Base-by-base conservation (phyloP, 2,888 invertebrate genomes). In the Alloplasta piceator region DNA sequence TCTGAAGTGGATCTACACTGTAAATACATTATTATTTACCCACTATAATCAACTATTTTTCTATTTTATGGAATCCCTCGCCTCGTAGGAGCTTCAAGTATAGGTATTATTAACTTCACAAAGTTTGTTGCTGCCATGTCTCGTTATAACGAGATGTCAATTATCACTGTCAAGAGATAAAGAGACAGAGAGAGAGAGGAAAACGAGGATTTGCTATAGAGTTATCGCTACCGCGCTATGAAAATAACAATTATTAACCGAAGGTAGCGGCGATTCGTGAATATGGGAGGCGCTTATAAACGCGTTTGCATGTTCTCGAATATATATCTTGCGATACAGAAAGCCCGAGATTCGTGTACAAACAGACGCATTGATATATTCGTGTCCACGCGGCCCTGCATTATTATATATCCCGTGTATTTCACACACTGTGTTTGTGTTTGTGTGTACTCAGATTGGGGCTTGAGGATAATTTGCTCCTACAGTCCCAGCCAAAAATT, bases 191-290 rank as follows among this genome's bases (percentile, higher is more conserved):
- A 26, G 26, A 26, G 26, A 26, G 43, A 55, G 50, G 71, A 67
- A 39, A 46, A 66, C 12, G 60, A 50, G 26, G 9, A 50, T 56
- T 74, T 66, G 66, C 16, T 50, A 26, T 26, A 55, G 67, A 75
- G 66, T 75, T 63, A 52, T 81, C 66, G 82, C 78, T 71, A 82
- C 78, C 67, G 78, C 74, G 61, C 26, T 75, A 66, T 71, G 72
- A 63, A 67, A 63, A 78, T 78, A 82, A 82, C 78, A 75, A 78
- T 82, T 75, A 72, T 75, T 67, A 63, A 71, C 71, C 58, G 41
- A 41, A 41, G 26, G 70, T 43, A 78, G 50, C 16, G 71, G 63
- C 48, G 63, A 67, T 58, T 64, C 64, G 71, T 60, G 71, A 60
- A 41, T 38, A 60, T 72, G 46, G 7, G 41, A 12, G 46, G 9